Evolutionary conservation across 1,140 invertebrate species (phyloP).

Genomic region (Holcopasites calliopsidis): DNA sequence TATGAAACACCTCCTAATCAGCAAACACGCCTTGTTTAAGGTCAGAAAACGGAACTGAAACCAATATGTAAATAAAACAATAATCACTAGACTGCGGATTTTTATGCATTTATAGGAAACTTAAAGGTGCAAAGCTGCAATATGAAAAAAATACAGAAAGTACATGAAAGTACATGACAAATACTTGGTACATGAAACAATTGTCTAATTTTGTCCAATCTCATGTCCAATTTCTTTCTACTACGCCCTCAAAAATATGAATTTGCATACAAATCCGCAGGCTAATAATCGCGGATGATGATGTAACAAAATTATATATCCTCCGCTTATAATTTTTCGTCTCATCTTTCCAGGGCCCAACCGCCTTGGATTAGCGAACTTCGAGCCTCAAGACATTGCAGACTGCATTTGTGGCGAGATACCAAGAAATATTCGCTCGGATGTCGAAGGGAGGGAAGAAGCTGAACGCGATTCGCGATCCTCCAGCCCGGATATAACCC

Average conservation of each 20-base stretch:
- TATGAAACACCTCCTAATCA: background rate
- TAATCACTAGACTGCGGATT: background rate
- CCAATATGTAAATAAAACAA: background rate
- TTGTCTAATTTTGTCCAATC: too few species aligned
- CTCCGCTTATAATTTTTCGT: background rate
- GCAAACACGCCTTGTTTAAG: background rate
- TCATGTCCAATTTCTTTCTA: too few species aligned
- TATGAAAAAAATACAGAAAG: too few species aligned
- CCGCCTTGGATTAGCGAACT: background rate
- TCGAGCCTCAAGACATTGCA: slow-evolving; percentile 12
- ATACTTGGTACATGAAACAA: too few species aligned
- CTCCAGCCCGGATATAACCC: slow-evolving; percentile 73
- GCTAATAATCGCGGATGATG: too few species aligned
- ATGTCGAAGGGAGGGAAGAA: slow-evolving; percentile 65
- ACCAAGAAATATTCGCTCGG: slow-evolving; percentile 63
- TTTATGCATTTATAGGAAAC: too few species aligned
- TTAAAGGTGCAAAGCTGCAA: too few species aligned
- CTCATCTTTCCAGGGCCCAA: slow-evolving; percentile 36
- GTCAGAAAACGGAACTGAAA: too few species aligned
- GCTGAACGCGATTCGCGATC: slow-evolving; percentile 53
- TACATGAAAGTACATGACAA: too few species aligned
- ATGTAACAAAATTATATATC: too few species aligned
- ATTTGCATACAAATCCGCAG: too few species aligned
- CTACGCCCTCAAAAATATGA: too few species aligned
- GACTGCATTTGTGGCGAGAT: slow-evolving; percentile 70